phyloP scores from a whole-genome alignment of 2,797 vertebrate species.

The Gadopsis marmoratus region DNA sequence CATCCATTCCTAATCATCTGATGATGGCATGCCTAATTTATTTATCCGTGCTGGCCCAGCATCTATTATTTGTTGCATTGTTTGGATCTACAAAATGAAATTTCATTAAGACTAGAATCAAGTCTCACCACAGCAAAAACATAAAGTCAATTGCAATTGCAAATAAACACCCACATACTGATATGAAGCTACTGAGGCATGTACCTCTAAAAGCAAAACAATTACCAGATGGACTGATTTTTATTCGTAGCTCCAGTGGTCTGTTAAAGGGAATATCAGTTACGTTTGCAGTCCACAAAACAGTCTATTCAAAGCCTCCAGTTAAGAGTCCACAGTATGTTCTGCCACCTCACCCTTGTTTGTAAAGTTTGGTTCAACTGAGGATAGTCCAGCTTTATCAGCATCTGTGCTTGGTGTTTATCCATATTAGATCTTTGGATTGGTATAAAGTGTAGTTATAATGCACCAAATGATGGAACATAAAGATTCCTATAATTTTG shows the following conservation, averaged over 20 bases:
- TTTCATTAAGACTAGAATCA: not conserved
- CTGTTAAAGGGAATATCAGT: conserved; percentile 30
- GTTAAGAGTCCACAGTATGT: conserved; percentile 12
- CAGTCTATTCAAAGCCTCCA: conserved; percentile 2
- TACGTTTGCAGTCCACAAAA: conserved; percentile 21
- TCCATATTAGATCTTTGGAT: not conserved
- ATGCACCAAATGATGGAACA: not conserved
- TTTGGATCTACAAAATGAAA: conserved; percentile 23
- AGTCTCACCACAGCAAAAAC: conserved; percentile 8
- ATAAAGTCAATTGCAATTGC: conserved; percentile 1
- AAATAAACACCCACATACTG: not conserved
- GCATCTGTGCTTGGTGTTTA: not conserved
- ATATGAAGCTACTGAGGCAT: conserved; percentile 7
- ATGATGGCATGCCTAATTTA: conserved; percentile 34
- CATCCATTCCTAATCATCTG: conserved; percentile 34
- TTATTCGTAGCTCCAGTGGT: conserved; percentile 38
- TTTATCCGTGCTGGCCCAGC: conserved; percentile 13
- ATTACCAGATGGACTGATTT: conserved; percentile 34
- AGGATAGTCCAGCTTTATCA: not conserved
- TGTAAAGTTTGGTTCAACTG: conserved; percentile 4
- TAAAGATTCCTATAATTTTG: not conserved
- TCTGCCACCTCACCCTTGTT: not conserved
- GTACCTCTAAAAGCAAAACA: conserved; percentile 24
- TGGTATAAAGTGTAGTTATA: not conserved
- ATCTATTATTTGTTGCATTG: conserved; percentile 30